Conservation (phyloP, 1,140 invertebrate genomes). For the Caenorhabditis tropicalis region DNA sequence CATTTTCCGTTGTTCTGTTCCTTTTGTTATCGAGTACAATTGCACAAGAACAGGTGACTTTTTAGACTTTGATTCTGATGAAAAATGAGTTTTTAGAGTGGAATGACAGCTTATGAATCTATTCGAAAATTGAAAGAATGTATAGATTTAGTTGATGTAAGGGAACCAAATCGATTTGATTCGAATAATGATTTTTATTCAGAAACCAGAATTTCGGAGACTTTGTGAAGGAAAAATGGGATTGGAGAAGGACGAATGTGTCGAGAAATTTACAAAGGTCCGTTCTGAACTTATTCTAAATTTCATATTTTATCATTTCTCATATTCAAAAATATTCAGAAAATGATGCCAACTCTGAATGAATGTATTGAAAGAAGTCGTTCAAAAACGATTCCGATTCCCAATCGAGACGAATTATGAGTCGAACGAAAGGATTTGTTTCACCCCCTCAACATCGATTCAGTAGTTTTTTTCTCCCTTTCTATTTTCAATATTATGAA, state of each 20-base stretch:
- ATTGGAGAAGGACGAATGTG: neutral
- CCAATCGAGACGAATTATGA: neutral
- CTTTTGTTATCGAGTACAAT: neutral
- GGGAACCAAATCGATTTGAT: neutral
- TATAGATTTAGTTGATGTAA: slow-evolving; percentile 19
- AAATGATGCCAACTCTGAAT: slow-evolving; percentile 25
- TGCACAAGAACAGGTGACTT: neutral
- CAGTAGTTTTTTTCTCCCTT: neutral
- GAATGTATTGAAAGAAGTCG: neutral
- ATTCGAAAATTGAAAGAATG: slow-evolving; percentile 10
- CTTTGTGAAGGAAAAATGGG: neutral
- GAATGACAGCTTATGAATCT: slow-evolving; percentile 23
- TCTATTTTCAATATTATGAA: neutral
- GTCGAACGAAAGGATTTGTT: neutral
- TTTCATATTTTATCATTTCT: too few species aligned
- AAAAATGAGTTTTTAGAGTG: neutral
- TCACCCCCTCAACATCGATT: neutral
- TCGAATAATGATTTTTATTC: neutral
- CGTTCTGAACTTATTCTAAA: neutral
- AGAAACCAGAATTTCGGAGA: neutral
- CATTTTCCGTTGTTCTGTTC: neutral
- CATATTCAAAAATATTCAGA: neutral
- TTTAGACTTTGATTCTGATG: neutral
- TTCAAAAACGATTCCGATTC: neutral
- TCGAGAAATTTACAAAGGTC: slow-evolving; percentile 26